These are phyloP conservation scores for Neodiprion pinetum DNA, from an alignment of 1,140 invertebrate genomes.

Conservation along the genomic window DNA sequence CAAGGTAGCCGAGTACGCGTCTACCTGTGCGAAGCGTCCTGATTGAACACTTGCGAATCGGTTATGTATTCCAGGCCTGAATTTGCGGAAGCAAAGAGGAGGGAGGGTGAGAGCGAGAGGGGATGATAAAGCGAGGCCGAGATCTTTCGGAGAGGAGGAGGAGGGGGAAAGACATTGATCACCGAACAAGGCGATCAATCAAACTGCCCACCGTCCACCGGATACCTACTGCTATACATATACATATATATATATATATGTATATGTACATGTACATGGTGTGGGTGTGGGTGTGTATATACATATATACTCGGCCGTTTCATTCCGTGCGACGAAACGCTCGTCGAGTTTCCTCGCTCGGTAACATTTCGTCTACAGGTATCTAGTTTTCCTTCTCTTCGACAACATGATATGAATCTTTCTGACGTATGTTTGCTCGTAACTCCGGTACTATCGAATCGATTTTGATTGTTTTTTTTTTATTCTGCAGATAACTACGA, in stretches of 20 bases:
- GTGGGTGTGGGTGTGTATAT: no score
- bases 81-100: background rate
- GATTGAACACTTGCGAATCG: no score
- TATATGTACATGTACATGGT: no score
- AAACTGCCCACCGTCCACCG: background rate
- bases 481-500: no score
- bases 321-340: background rate
- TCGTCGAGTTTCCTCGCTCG: background rate
- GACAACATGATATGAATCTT: no score
- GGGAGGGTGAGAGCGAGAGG: background rate
- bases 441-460: no score
- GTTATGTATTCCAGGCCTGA: no score
- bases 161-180: background rate
- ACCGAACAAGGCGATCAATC: conserved; percentile 4
- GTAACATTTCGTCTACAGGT: background rate
- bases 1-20: no score
- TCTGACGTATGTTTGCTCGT: no score
- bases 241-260: no score
- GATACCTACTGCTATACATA: background rate
- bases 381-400: background rate
- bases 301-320: background rate
- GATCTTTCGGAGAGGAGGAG: background rate
- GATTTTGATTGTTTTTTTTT: no score
- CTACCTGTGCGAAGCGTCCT: no score
- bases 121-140: conserved; percentile 4